Evolutionary conservation across 2,797 vertebrate genomes (phyloP), one percentile per base, ranked within the genome.

Genomic region (Gymnothorax reevesii): DNA sequence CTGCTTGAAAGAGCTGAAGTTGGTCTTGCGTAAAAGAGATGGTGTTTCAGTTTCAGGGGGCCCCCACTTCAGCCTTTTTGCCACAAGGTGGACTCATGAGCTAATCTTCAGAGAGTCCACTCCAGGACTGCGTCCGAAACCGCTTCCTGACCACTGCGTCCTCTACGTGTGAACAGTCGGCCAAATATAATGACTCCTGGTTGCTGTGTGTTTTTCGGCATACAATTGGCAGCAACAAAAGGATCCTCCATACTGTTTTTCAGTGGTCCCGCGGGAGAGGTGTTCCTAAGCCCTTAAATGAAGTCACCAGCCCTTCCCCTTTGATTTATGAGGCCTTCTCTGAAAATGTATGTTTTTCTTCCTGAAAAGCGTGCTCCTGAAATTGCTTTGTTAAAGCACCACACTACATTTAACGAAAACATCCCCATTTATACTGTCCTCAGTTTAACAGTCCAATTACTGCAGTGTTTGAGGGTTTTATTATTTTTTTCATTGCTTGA

Each of bases 21-120:
- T 20, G 20, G 3, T 22, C 10, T 80, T n/a, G 15, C 10, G 77
- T 55, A 22, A 55, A 49, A 54, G 49, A 80, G 22, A 55, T 49
- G 9, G 42, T 55, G 77, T 55, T 80, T 22, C 52, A 7, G 49
- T 80, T 3, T 7, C 7, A 55, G 52, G 52, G 10, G 20, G 6
- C 9, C 15, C 33, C 33, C 33, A 42, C 49, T 55, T 54, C 52
- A 9, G 3, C 52, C 52, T 10, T 27, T 25, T 15, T 57, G 85
- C 75, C 85, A 86, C 85, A 25, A 86, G 85, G 79, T 52, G 85
- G 75, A 52, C 49, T 52, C 77, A 86, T 22, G 15, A n/a, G 77
- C 55, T 77, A 25, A 55, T 22, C 82, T n/a, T 10, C 57, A 54
- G 10, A 10, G 79, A 54, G 84, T 13, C n/a, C 10, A 33, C 25